phyloP scores from a whole-genome alignment of 2,797 vertebrate species.

The Acomys russatus region DNA sequence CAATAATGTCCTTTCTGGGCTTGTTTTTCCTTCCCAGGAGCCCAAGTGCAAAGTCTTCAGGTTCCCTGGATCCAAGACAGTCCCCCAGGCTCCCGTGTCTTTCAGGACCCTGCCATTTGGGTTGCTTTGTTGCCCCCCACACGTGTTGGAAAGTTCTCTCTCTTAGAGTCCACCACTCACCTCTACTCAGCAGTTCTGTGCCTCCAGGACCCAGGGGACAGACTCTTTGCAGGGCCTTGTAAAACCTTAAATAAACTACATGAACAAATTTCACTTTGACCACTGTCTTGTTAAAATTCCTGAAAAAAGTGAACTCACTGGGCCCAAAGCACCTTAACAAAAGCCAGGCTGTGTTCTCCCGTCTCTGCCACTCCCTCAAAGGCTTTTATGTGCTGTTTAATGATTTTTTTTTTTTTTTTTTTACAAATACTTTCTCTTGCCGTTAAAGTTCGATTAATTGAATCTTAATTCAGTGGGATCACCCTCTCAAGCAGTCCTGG shows the following conservation, averaged over 20 bases:
- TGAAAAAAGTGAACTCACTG: constrained; percentile 76
- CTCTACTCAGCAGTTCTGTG: neutral
- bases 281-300: constrained; percentile 85
- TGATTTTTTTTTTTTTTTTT: constrained; percentile 70
- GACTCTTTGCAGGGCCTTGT: constrained; percentile 74
- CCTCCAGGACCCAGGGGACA: constrained; percentile 57
- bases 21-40: neutral
- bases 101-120: neutral
- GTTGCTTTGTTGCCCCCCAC: neutral
- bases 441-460: constrained; percentile 80
- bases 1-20: neutral
- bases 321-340: constrained; percentile 70
- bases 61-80: neutral
- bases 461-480: constrained; percentile 80
- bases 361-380: constrained; percentile 11
- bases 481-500: constrained; percentile 4
- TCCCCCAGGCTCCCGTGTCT: neutral
- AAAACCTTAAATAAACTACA: constrained; percentile 82
- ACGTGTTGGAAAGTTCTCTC: neutral
- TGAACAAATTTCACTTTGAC: constrained; percentile 82
- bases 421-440: constrained; percentile 78
- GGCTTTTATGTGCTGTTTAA: constrained; percentile 81
- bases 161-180: neutral
- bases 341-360: constrained; percentile 63
- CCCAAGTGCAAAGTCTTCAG: neutral